phyloP scores from a whole-genome alignment of 2,113 vertebrate genomes.

The Antidorcas marsupialis region DNA sequence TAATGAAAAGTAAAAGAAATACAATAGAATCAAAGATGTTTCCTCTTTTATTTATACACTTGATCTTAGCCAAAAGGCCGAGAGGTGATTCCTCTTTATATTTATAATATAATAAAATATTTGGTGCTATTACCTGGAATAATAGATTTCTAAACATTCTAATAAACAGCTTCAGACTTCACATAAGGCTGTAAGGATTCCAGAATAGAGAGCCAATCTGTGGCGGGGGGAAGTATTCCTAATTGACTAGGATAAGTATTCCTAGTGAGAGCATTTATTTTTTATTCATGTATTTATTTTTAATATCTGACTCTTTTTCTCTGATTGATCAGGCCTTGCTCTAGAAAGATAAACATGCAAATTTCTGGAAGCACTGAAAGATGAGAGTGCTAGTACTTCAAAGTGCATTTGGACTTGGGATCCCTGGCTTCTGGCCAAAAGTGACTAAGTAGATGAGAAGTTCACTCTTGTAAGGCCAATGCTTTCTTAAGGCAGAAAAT shows the following conservation, averaged over 20 bases:
- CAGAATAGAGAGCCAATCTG: not conserved
- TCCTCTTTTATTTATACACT: not conserved
- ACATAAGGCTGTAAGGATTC: not conserved
- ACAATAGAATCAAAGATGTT: not conserved
- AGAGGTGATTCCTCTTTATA: not conserved
- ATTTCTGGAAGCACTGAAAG: not conserved
- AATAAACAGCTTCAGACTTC: not conserved
- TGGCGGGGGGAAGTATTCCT: not conserved
- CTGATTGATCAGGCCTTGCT: not conserved
- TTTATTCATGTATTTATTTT: not conserved
- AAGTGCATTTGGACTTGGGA: not conserved
- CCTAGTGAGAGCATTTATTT: not conserved
- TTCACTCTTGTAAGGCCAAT: not conserved
- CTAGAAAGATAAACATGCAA: not conserved
- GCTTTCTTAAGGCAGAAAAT: not conserved
- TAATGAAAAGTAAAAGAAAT: not conserved
- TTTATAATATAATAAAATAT: not conserved
- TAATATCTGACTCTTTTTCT: not conserved
- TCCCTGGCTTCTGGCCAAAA: not conserved
- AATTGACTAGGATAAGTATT: not conserved
- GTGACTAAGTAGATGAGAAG: not conserved
- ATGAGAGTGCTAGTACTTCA: not conserved
- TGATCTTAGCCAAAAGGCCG: not conserved
- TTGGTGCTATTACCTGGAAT: not conserved
- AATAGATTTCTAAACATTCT: not conserved